A percentile compares a stretch with the other conserved stretches of the same genome.
Conservation (phyloP, 2,113 vertebrate genomes). For the Cacatua alba region DNA sequence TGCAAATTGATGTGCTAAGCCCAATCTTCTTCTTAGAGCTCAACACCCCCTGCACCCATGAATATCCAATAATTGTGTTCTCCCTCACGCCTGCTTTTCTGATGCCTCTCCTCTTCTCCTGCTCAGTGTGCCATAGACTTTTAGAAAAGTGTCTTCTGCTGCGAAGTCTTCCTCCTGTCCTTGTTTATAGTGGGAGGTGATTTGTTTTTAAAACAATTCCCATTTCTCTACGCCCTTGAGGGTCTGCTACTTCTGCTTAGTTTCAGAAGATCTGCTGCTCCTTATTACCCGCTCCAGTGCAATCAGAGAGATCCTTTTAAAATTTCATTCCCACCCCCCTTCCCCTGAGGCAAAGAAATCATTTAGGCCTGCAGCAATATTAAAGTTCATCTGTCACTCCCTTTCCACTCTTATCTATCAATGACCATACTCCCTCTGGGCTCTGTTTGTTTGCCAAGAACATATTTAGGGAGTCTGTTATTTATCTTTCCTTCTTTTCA, state of each 20-base stretch:
- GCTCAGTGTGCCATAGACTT: background rate
- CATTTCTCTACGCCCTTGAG: background rate
- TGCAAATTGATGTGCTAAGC: fast-evolving
- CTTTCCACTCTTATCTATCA: constrained; percentile 66
- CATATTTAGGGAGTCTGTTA: constrained; percentile 57
- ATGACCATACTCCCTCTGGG: constrained; percentile 47
- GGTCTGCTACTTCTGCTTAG: constrained; percentile 14
- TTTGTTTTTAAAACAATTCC: background rate
- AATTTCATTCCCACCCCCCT: constrained; percentile 56
- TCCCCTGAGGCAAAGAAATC: constrained; percentile 61
- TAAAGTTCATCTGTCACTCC: constrained; percentile 70
- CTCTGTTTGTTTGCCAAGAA: constrained; percentile 60
- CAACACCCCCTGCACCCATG: fast-evolving
- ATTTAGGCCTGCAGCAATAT: constrained; percentile 71
- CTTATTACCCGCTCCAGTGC: constrained; percentile 64
- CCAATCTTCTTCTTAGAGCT: background rate
- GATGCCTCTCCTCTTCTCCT: background rate
- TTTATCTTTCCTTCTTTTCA: constrained; percentile 43
- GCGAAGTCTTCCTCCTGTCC: background rate
- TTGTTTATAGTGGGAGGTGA: background rate
- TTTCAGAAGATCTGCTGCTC: constrained; percentile 47
- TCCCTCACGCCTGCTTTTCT: background rate
- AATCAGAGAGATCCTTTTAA: constrained; percentile 50
- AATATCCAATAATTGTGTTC: background rate
- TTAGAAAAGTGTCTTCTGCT: background rate